phyloP scores from a whole-genome alignment of 2,113 vertebrate species.

The Aptenodytes forsteri region DNA sequence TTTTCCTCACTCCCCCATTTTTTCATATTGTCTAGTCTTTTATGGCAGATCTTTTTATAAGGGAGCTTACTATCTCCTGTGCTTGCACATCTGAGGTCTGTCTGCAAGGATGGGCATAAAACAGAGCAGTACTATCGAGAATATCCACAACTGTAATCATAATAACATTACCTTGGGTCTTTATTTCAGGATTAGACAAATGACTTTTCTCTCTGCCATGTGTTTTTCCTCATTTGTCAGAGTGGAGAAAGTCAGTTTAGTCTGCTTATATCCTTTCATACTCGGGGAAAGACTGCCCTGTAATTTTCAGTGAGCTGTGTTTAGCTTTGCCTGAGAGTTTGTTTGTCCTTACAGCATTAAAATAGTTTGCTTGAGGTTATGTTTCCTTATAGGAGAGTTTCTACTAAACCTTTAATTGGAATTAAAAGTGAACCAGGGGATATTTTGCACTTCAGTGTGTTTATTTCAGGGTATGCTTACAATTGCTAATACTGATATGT shows the following conservation, averaged over 20 bases:
- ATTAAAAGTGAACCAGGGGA: neutral
- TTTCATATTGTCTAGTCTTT: neutral
- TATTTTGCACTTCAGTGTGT: neutral
- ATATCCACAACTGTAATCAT: neutral
- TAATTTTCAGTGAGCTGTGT: constrained; percentile 40
- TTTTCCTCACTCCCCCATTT: neutral
- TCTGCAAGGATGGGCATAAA: neutral
- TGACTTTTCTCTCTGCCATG: neutral
- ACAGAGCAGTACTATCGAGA: fast-evolving
- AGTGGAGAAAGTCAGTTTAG: neutral
- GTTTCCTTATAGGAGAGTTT: neutral
- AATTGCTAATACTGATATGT: neutral
- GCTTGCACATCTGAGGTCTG: neutral
- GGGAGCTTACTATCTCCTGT: neutral
- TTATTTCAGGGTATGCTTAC: neutral
- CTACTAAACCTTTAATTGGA: neutral
- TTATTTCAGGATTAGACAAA: neutral
- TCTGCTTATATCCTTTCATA: neutral
- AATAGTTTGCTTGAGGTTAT: constrained; percentile 21
- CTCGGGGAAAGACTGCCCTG: neutral
- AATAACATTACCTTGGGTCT: neutral
- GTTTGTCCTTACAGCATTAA: constrained; percentile 1
- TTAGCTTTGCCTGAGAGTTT: constrained; percentile 25
- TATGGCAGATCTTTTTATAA: neutral
- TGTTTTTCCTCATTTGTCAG: neutral